phyloP scores from a whole-genome alignment of 2,797 vertebrate genomes.

The Melanotaenia parkinsoni region DNA sequence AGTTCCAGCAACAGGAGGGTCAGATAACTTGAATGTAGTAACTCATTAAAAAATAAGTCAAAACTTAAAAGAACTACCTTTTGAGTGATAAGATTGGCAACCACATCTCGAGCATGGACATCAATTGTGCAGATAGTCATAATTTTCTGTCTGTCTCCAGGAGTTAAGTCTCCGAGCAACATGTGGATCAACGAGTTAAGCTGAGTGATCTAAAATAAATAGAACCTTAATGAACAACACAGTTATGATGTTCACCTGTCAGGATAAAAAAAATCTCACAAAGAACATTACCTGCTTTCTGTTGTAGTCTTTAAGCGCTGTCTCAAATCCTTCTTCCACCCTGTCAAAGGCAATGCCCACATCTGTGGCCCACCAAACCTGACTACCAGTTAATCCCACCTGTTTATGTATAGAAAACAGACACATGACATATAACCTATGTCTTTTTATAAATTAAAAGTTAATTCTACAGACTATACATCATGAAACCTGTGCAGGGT shows the following conservation, averaged over 20 bases:
- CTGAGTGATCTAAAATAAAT: constrained; percentile 89
- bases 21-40: background rate
- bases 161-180: constrained; percentile 89
- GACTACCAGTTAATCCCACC: constrained; percentile 80
- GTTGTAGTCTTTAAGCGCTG: constrained; percentile 83
- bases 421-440: background rate
- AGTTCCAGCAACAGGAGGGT: background rate
- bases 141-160: constrained; percentile 91
- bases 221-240: constrained; percentile 40
- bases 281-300: constrained; percentile 74
- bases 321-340: constrained; percentile 84
- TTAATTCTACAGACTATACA: background rate
- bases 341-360: constrained; percentile 84
- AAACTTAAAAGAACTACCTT: constrained; percentile 80
- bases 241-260: background rate
- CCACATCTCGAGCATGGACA: constrained; percentile 88
- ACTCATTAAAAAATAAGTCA: background rate
- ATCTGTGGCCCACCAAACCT: constrained; percentile 82
- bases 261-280: background rate
- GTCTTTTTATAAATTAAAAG: background rate
- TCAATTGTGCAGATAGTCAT: constrained; percentile 92
- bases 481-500: constrained; percentile 75
- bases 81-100: constrained; percentile 87
- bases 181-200: constrained; percentile 94
- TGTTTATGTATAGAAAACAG: constrained; percentile 31